Evolutionary conservation across 2,888 invertebrate species (phyloP).

Genomic region (Rhyacophila evoluta): DNA sequence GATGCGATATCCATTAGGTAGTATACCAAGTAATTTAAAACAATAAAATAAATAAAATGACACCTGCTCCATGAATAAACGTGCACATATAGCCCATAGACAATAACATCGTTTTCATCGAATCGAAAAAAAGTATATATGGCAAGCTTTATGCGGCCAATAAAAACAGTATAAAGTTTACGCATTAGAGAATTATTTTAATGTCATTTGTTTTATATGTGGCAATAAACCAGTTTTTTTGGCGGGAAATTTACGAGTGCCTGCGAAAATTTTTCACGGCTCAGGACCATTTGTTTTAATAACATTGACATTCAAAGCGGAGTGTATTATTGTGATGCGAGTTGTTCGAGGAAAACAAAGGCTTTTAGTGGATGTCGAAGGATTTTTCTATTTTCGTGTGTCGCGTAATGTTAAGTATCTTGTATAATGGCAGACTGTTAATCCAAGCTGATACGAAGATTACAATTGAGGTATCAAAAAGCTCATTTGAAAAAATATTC

Average conservation of each 20-base stretch:
- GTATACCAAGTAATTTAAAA: no score
- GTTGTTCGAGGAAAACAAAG: neutral
- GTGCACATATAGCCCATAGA: neutral
- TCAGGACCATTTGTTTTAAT: neutral
- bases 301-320: constrained; percentile 12
- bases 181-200: constrained; percentile 22
- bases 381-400: neutral
- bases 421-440: no score
- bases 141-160: neutral
- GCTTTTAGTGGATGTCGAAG: neutral
- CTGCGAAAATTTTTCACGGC: constrained; percentile 1
- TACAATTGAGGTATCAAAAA: no score
- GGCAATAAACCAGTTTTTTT: constrained; percentile 16
- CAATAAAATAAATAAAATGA: neutral
- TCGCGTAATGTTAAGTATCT: no score
- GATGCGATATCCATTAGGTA: neutral
- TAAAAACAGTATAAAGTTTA: constrained; percentile 6
- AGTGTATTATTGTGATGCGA: neutral
- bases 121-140: neutral
- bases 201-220: constrained; percentile 22
- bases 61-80: neutral
- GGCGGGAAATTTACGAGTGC: constrained; percentile 22
- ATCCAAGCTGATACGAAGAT: no score
- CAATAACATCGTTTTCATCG: neutral
- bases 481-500: no score